These are phyloP conservation scores for Datnioides undecimradiatus DNA, from an alignment of 2,113 vertebrate genomes.

Conservation along the genomic window DNA sequence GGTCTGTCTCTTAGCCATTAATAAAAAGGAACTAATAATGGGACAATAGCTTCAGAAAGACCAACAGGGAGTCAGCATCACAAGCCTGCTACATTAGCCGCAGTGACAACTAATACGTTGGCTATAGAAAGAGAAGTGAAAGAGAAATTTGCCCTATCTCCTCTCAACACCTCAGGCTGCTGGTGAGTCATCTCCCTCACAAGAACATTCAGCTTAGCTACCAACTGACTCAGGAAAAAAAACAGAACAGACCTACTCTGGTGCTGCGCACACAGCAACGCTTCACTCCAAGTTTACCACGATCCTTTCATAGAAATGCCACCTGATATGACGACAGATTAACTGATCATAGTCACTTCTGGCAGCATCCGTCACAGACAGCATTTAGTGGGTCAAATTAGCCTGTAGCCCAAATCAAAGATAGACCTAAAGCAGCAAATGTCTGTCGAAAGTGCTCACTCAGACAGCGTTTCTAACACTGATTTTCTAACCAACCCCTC, in stretches of 20 bases:
- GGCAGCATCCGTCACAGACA: slow-evolving; percentile 22
- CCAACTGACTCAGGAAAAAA: slow-evolving; percentile 74
- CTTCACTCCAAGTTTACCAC: slow-evolving; percentile 44
- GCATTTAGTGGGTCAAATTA: slow-evolving; percentile 30
- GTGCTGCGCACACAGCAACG: slow-evolving; percentile 49
- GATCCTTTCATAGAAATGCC: slow-evolving; percentile 38
- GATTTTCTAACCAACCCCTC: slow-evolving; percentile 72
- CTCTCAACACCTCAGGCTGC: slow-evolving; percentile 79
- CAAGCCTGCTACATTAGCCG: slow-evolving; percentile 57
- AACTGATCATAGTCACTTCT: slow-evolving; percentile 34
- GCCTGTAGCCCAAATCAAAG: slow-evolving; percentile 32
- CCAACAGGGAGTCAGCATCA: slow-evolving; percentile 36
- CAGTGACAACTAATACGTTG: slow-evolving; percentile 72
- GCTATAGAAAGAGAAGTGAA: slow-evolving; percentile 79
- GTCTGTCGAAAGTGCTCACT: slow-evolving; percentile 49
- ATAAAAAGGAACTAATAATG: slow-evolving; percentile 48
- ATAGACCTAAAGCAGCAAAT: slow-evolving; percentile 37
- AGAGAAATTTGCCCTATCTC: slow-evolving; percentile 78
- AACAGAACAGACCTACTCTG: slow-evolving; percentile 52
- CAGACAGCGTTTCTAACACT: slow-evolving; percentile 51
- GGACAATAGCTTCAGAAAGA: slow-evolving; percentile 51
- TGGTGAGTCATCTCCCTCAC: slow-evolving; percentile 83
- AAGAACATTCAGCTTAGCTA: slow-evolving; percentile 82
- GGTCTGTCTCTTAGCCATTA: slow-evolving; percentile 57
- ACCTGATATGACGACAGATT: slow-evolving; percentile 34